Base-by-base conservation (phyloP, 1,140 invertebrate genomes). In the Oryzaephilus surinamensis region DNA sequence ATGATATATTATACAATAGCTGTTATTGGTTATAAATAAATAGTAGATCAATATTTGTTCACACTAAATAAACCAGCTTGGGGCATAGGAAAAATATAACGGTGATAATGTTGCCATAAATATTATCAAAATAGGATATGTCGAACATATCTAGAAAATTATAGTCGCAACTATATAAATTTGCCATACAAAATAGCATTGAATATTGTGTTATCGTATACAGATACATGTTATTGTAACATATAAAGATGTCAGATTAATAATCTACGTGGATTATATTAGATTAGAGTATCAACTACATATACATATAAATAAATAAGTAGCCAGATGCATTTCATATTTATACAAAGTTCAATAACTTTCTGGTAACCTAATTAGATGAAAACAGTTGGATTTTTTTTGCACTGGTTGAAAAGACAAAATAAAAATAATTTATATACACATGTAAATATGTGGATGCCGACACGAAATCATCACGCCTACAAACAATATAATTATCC, bases 61-160 rank as follows among this genome's bases (percentile, higher is more conserved):
- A 13, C 8, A 23, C 16, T 36, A 36, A 36, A 36, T 23, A 36
- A 36, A 26, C 24, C 10, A 7, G 14, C 11, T 14, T 7, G 15
- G 7, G 29, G 5, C 15, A 31, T 13, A 32, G 21, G 13, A 26
- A 26, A 36, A 26, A 36, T 36, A 26, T 36, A 23, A 28, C 21
- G 11, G 10, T 24, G 34, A 36, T 36, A 36, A 36, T 36, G 21
- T 24, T 13, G 10, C 21, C 24, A 36, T 36, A 36, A 36, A 36
- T 23, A 26, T 14, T 26, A 7, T 24, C 4, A 10, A 24, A 24
- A 4, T 8, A 11, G 23, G 8, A 24, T 11, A 24, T 24, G 11
- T n/a, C 23, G 23, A 24, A 7, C 8, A 10, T 24, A 11, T 24
- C 23, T 6, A 24, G 11, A 4, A 24, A 24, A 24, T n/a, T 24